Evolutionary conservation across 1,140 invertebrate species (phyloP).

Genomic region (Drosophila navojoa): DNA sequence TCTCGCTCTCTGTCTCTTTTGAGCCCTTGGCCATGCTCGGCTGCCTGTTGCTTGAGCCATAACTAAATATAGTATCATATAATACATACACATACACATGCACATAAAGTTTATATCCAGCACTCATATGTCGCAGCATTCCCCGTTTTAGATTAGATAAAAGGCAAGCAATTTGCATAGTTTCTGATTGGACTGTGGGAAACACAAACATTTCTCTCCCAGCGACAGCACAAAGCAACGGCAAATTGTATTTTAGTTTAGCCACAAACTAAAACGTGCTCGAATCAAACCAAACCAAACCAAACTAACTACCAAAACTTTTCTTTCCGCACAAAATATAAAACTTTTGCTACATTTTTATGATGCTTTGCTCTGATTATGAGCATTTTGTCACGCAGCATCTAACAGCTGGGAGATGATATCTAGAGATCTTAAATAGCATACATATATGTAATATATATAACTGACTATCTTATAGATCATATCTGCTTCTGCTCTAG

Average conservation of each 20-base stretch:
- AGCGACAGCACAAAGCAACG: background rate
- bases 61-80: constrained; percentile 2
- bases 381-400: too few species aligned
- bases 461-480: too few species aligned
- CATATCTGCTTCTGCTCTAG: too few species aligned
- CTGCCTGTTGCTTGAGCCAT: constrained; percentile 27
- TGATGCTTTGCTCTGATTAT: too few species aligned
- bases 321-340: background rate
- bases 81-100: background rate
- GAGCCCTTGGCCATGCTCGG: constrained; percentile 30
- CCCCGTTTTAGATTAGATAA: constrained; percentile 42
- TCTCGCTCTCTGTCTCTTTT: background rate
- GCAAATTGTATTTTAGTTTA: constrained; percentile 20
- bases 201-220: constrained; percentile 10
- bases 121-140: constrained; percentile 14
- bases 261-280: constrained; percentile 19
- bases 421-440: too few species aligned
- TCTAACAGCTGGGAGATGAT: too few species aligned
- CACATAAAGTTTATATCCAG: background rate
- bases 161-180: constrained; percentile 40
- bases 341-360: constrained; percentile 9
- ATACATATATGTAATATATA: too few species aligned
- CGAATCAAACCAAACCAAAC: constrained; percentile 1
- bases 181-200: constrained; percentile 33
- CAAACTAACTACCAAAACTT: constrained; percentile 18